These are phyloP conservation scores for Oscheius sp. DNA, from an alignment of 2,888 invertebrate species.

Conservation along the genomic window DNA sequence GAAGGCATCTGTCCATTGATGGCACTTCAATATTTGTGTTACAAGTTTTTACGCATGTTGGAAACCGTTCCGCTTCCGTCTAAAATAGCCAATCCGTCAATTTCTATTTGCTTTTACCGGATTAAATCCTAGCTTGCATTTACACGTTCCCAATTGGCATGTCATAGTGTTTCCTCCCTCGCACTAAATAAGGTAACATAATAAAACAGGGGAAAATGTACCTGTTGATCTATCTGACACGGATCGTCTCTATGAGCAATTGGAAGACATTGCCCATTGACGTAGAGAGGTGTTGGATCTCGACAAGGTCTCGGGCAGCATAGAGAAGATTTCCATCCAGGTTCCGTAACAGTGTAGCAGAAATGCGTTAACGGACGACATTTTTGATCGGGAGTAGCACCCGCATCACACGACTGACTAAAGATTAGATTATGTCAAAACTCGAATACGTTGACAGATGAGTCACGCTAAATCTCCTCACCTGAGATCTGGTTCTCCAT, in stretches of 20 bases:
- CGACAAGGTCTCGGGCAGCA: constrained; percentile 73
- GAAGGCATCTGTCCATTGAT: constrained; percentile 50
- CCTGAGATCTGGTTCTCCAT: constrained; percentile 72
- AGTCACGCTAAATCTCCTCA: constrained; percentile 34
- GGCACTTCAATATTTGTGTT: constrained; percentile 48
- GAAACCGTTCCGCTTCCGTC: constrained; percentile 70
- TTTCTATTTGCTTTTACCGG: constrained; percentile 47
- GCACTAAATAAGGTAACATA: constrained; percentile 57
- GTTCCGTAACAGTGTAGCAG: constrained; percentile 67
- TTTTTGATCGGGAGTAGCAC: constrained; percentile 69
- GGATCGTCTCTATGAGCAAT: constrained; percentile 72
- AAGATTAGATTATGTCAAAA: constrained; percentile 26
- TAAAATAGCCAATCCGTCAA: constrained; percentile 30
- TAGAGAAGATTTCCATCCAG: constrained; percentile 70
- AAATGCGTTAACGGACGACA: constrained; percentile 73
- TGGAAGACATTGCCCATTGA: constrained; percentile 71
- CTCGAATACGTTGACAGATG: background rate
- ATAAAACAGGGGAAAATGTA: too few relatives aligned
- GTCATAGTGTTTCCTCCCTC: constrained; percentile 72
- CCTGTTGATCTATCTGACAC: constrained; percentile 72
- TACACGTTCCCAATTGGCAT: constrained; percentile 61
- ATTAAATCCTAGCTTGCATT: constrained; percentile 68
- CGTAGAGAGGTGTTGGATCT: constrained; percentile 72
- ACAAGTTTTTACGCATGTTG: constrained; percentile 69
- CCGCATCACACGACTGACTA: constrained; percentile 72